phyloP scores from a whole-genome alignment of 37 sponge, comb jelly and placozoan genomes.

The Lycopodina hypogea region DNA sequence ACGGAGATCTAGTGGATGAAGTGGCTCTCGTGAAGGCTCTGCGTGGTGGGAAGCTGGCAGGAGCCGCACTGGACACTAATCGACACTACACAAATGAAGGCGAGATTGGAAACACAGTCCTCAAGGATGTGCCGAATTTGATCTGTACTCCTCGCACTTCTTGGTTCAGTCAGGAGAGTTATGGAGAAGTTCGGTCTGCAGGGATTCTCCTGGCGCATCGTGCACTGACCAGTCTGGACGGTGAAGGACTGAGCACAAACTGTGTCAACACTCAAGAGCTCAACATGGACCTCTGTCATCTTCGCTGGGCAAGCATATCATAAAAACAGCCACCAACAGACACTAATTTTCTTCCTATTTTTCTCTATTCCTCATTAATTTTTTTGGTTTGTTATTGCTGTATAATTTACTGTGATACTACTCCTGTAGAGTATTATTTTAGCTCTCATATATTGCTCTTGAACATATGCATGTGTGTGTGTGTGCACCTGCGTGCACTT shows the following conservation, averaged over 20 bases:
- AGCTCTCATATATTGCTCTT: no score
- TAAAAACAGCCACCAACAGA: background rate
- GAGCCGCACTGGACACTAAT: slow-evolving; percentile 73
- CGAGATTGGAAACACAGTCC: slow-evolving; percentile 28
- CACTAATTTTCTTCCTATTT: no score
- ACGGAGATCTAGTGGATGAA: slow-evolving; percentile 74
- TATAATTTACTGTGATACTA: no score
- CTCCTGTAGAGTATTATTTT: no score
- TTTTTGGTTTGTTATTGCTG: no score
- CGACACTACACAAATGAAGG: slow-evolving; percentile 49
- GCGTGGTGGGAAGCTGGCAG: slow-evolving; percentile 54
- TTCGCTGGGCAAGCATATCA: slow-evolving; percentile 25
- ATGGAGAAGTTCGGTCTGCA: slow-evolving; percentile 24
- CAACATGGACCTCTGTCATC: slow-evolving; percentile 36
- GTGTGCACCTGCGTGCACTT: no score
- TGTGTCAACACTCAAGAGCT: slow-evolving; percentile 30
- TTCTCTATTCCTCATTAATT: no score
- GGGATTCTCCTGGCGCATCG: slow-evolving; percentile 22
- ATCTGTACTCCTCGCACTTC: slow-evolving; percentile 71
- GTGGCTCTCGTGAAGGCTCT: slow-evolving; percentile 67
- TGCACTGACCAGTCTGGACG: slow-evolving; percentile 32
- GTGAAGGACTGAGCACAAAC: slow-evolving; percentile 28
- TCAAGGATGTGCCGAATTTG: slow-evolving; percentile 54
- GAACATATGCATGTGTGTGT: no score
- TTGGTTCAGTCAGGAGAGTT: slow-evolving; percentile 70